These are phyloP conservation scores for Nowickia ferox DNA, from an alignment of 2,888 invertebrate genomes.

Conservation along the genomic window DNA sequence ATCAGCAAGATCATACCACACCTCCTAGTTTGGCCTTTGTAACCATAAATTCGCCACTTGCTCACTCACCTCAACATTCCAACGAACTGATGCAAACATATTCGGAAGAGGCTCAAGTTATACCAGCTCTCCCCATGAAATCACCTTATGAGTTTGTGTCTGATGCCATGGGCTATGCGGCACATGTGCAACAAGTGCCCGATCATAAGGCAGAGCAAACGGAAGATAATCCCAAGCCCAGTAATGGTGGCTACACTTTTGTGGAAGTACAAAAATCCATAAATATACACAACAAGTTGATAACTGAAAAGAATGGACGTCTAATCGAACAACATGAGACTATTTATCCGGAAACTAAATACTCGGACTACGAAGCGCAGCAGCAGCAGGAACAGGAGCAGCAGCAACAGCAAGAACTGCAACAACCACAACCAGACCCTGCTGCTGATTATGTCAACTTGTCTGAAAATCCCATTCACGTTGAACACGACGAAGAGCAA, in stretches of 20 bases:
- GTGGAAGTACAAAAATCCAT: constrained; percentile 88
- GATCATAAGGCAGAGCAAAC: constrained; percentile 75
- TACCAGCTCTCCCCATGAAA: constrained; percentile 65
- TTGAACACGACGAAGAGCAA: constrained; percentile 75
- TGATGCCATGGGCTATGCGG: constrained; percentile 74
- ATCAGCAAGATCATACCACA: constrained; percentile 46
- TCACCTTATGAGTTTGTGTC: constrained; percentile 77
- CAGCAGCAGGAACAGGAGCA: too few species aligned
- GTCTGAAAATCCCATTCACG: constrained; percentile 77
- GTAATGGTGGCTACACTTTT: constrained; percentile 83
- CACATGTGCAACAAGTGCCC: constrained; percentile 58
- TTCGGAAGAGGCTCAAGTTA: constrained; percentile 34
- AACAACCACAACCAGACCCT: constrained; percentile 15
- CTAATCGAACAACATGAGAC: constrained; percentile 81
- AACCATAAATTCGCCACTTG: constrained; percentile 73
- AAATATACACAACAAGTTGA: constrained; percentile 82
- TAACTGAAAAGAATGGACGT: constrained; percentile 81
- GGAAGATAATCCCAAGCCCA: constrained; percentile 77
- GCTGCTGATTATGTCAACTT: constrained; percentile 75
- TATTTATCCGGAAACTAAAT: constrained; percentile 75
- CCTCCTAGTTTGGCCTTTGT: constrained; percentile 76
- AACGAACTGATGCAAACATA: background rate
- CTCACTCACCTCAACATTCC: background rate
- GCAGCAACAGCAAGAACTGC: too few species aligned
- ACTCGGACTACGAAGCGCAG: background rate